Evolutionary conservation across 2,888 invertebrate genomes (phyloP).

Genomic region (Bedellia somnulentella): DNA sequence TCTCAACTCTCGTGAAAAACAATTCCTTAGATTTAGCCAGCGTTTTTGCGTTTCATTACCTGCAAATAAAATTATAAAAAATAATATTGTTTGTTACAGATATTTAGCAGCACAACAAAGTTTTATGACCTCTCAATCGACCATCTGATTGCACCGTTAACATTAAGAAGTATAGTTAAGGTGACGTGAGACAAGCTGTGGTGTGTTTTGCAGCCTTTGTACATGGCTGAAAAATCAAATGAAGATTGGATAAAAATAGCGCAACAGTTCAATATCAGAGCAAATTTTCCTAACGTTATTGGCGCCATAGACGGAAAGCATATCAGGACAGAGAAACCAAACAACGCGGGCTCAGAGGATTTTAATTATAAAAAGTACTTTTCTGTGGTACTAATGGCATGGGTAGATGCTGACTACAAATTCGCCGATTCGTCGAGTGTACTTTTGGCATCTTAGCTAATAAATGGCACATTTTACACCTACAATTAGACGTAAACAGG

Average conservation of each 20-base stretch:
- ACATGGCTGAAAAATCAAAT: constrained; percentile 7
- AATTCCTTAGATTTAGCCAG: constrained; percentile 14
- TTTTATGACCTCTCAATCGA: constrained; percentile 7
- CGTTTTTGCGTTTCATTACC: constrained; percentile 12
- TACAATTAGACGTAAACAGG: constrained; percentile 6
- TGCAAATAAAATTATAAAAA: constrained; percentile 10
- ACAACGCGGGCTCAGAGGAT: constrained; percentile 12
- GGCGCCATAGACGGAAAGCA: no score
- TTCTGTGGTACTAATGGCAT: constrained; percentile 13
- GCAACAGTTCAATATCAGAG: constrained; percentile 12
- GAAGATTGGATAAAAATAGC: constrained; percentile 12
- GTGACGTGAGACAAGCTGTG: constrained; percentile 12
- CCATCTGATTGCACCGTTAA: constrained; percentile 11
- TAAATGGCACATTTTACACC: constrained; percentile 7
- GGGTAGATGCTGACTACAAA: constrained; percentile 12
- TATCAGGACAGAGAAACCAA: constrained; percentile 8
- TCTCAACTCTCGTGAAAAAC: constrained; percentile 11
- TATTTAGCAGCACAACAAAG: constrained; percentile 7
- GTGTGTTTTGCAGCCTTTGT: constrained; percentile 10
- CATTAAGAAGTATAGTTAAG: constrained; percentile 11
- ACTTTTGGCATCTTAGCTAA: constrained; percentile 12
- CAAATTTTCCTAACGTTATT: constrained; percentile 16
- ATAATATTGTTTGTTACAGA: constrained; percentile 8
- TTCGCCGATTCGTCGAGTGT: constrained; percentile 15
- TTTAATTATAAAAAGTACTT: constrained; percentile 14